Evolutionary conservation across 2,888 invertebrate genomes (phyloP), one percentile per base, ranked within the genome.

Genomic region (Julus scanicus): DNA sequence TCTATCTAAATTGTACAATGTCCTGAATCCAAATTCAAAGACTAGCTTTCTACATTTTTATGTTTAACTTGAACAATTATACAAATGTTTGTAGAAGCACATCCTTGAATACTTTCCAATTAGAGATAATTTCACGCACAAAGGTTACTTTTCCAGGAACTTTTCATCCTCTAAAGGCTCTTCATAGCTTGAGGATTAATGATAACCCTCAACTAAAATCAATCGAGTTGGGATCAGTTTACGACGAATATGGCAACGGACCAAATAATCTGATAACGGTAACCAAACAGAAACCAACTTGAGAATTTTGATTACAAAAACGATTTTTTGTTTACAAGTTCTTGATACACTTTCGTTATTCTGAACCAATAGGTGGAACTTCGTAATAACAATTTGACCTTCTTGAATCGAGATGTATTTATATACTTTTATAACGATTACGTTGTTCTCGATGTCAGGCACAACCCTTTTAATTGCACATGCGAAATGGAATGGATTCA

Each of bases 401-500:
- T 0, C 3, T 17, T 88, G 39, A 84, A 49, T 37, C 9, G 84
- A 49, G 11, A 83, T 5, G 39, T 53, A 20, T 88, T 88, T n/a
- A 37, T 88, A 15, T 48, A 37, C 37, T 86, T 40, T 37, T 13
- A 13, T 37, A 44, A 49, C 37, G 48, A 57, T 71, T 80, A 80
- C 80, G 80, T 80, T 5, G 17, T 71, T 17, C 37, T 88, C 37
- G 88, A 88, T 17, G 29, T 88, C 15, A 63, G 84, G 53, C 49
- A 44, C 48, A 88, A 88, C 40, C 83, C 83, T 0, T 39, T 88
- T n/a, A n/a, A 88, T 84, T 88, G 88, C 49, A 84, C 88, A 11
- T 88, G 88, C 20, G 49, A 49, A n/a, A 29, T 84, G 15, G 44
- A 88, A 9, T 88, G 88, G 88, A 88, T 88, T 40, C 9, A 86